Evolutionary conservation across 2,797 vertebrate genomes (phyloP).

Genomic region (Phyllotis vaccarum): DNA sequence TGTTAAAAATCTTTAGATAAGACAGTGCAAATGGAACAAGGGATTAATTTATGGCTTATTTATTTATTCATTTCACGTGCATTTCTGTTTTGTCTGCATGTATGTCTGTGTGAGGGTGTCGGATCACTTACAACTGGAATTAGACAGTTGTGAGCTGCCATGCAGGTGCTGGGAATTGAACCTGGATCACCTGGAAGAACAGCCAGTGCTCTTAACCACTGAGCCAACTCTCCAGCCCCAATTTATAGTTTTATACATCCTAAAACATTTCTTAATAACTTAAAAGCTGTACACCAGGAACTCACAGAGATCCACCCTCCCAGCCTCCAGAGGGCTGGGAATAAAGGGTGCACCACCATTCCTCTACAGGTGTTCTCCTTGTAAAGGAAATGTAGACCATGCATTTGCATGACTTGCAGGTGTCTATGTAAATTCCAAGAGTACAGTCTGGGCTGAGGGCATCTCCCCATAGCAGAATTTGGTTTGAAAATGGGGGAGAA

Average conservation of each 20-base stretch:
- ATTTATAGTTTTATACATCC: neutral
- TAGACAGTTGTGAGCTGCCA: too few species aligned
- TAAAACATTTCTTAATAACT: conserved; percentile 59
- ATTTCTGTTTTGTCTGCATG: too few species aligned
- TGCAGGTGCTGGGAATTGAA: too few species aligned
- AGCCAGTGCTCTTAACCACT: too few species aligned
- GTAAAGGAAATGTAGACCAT: conserved; percentile 41
- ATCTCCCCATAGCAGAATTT: conserved; percentile 15
- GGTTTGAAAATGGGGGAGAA: neutral
- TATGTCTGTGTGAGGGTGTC: too few species aligned
- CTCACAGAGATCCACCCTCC: neutral
- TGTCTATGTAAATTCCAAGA: conserved; percentile 19
- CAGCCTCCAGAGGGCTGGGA: neutral
- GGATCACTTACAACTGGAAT: too few species aligned
- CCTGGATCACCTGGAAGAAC: too few species aligned
- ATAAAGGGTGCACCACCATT: neutral
- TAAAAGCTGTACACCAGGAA: conserved; percentile 12
- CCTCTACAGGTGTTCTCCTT: neutral
- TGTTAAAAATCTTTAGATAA: conserved; percentile 44
- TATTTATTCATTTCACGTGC: too few species aligned
- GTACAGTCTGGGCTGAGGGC: neutral
- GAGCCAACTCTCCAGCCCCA: too few species aligned
- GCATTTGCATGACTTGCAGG: neutral
- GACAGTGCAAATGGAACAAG: conserved; percentile 41
- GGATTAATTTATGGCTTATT: neutral